These are phyloP conservation scores for Scaptodrosophila latifasciaeformis DNA, from an alignment of 2,888 invertebrate genomes.

Conservation along the genomic window DNA sequence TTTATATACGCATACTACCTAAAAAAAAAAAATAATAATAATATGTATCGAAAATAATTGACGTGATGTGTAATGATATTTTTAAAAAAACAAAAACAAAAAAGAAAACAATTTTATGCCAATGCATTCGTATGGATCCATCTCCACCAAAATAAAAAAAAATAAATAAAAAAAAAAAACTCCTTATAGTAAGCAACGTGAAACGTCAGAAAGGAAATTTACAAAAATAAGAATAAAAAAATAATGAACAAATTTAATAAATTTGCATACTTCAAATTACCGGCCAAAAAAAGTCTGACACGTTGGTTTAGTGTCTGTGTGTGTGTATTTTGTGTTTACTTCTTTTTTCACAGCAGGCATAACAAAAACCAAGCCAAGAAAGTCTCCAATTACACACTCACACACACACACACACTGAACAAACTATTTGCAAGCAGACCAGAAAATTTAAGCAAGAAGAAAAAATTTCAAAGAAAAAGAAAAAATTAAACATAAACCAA, in stretches of 20 bases:
- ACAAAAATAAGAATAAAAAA: constrained; percentile 5
- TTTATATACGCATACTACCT: constrained; percentile 56
- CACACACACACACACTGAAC: neutral
- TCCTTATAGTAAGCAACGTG: constrained; percentile 1
- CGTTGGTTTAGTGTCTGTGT: too few relatives aligned
- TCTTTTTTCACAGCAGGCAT: neutral
- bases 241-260: too few relatives aligned
- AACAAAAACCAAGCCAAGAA: too few relatives aligned
- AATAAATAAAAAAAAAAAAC: constrained; percentile 17
- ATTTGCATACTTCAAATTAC: neutral
- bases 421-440: too few relatives aligned
- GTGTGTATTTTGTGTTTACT: neutral
- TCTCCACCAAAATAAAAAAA: constrained; percentile 20
- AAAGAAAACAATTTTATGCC: constrained; percentile 69
- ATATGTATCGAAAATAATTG: constrained; percentile 51
- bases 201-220: constrained; percentile 31
- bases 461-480: too few relatives aligned
- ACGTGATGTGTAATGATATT: constrained; percentile 74
- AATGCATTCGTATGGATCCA: constrained; percentile 13
- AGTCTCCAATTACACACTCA: neutral
- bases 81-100: constrained; percentile 72
- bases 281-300: too few relatives aligned
- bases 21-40: constrained; percentile 32
- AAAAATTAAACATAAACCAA: constrained; percentile 3
- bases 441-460: too few relatives aligned